Percentiles rank a stretch among this genome's conserved stretches.
Evolutionary conservation across 2,113 vertebrate species (phyloP).

Genomic region (Hydrolagus affinis): DNA sequence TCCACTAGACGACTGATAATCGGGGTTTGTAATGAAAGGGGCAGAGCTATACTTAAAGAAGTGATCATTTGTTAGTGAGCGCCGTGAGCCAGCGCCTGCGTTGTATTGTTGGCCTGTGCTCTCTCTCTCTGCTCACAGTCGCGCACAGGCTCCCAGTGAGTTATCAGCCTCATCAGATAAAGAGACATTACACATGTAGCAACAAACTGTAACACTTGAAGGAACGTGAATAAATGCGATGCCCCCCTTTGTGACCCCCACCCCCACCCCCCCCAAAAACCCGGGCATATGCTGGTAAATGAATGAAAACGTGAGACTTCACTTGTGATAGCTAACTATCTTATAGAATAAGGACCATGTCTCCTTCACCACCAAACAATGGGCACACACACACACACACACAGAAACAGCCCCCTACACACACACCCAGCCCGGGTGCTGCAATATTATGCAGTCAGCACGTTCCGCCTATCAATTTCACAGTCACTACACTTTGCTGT

Average conservation of each 20-base stretch:
- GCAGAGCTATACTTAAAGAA: slow-evolving; percentile 29
- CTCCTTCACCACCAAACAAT: background rate
- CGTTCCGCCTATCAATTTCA: no score
- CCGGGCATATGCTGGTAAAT: background rate
- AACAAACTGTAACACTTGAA: background rate
- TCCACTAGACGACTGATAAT: slow-evolving; percentile 32
- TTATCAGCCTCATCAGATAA: background rate
- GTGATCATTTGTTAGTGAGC: slow-evolving; percentile 18
- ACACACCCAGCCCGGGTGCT: no score
- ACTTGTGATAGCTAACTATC: slow-evolving; percentile 22
- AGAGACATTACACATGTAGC: background rate
- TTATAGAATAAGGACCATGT: slow-evolving; percentile 6
- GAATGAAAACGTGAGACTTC: background rate
- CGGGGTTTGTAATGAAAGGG: slow-evolving; percentile 25
- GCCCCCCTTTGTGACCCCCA: background rate
- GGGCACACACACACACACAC: no score
- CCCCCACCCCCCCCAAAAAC: no score
- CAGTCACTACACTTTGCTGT: no score
- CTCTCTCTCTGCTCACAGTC: background rate
- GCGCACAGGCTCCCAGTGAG: background rate
- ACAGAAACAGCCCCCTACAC: slow-evolving; percentile 15
- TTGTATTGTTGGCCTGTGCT: background rate
- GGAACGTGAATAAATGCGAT: background rate
- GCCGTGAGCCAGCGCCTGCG: slow-evolving; percentile 9
- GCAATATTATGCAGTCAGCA: no score